phyloP scores from a whole-genome alignment of 2,113 vertebrate species.

The Spea multiplicata region DNA sequence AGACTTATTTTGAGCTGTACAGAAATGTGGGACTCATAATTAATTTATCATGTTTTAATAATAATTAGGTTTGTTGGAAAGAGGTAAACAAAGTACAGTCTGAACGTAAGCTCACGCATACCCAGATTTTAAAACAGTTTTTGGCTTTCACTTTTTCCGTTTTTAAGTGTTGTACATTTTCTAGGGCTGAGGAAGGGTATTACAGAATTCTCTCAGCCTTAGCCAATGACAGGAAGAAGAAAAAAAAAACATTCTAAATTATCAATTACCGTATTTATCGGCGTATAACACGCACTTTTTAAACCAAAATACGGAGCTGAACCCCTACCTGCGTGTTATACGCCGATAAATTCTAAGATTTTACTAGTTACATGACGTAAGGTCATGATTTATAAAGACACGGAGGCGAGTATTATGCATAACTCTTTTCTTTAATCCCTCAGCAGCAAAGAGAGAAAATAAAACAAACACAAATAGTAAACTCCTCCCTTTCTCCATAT shows the following conservation, averaged over 20 bases:
- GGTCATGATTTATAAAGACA: too few relatives aligned
- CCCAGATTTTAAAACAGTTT: conserved; percentile 3
- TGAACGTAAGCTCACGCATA: conserved; percentile 4
- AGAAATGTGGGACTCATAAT: conserved; percentile 28
- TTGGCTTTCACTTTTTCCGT: background rate
- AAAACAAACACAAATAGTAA: too few relatives aligned
- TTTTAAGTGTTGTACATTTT: background rate
- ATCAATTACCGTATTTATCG: too few relatives aligned
- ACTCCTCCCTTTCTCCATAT: too few relatives aligned
- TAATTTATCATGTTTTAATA: conserved; percentile 43
- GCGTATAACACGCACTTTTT: too few relatives aligned
- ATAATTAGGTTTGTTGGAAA: conserved; percentile 43
- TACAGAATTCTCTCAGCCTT: background rate
- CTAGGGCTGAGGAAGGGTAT: background rate
- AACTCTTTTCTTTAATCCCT: too few relatives aligned
- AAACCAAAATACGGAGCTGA: too few relatives aligned
- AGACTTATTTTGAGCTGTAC: conserved; percentile 9
- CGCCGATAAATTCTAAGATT: too few relatives aligned
- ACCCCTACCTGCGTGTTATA: too few relatives aligned
- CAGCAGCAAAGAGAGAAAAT: too few relatives aligned
- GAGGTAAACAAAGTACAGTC: conserved; percentile 10
- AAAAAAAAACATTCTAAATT: background rate
- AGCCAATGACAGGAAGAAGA: background rate
- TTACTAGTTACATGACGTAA: too few relatives aligned
- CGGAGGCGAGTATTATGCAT: too few relatives aligned